phyloP scores from a whole-genome alignment of 2,888 invertebrate species.

The Bedellia somnulentella region DNA sequence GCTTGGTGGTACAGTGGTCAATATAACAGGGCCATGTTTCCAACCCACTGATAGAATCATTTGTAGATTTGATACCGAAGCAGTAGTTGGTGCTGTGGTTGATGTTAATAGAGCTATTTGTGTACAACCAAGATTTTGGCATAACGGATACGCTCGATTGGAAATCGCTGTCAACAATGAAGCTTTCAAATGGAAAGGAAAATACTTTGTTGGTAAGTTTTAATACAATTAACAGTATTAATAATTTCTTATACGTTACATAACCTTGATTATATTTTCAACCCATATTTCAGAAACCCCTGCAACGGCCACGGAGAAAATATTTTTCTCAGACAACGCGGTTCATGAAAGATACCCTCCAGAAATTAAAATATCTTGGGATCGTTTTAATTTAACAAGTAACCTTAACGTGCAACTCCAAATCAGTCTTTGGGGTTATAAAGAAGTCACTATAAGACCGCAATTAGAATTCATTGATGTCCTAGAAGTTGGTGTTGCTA shows the following conservation, averaged over 20 bases:
- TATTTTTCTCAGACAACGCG: conserved; percentile 75
- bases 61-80: conserved; percentile 82
- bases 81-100: conserved; percentile 75
- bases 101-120: conserved; percentile 85
- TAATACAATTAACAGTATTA: no score
- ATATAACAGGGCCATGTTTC: conserved; percentile 96
- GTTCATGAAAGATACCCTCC: conserved; percentile 74
- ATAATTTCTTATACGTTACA: no score
- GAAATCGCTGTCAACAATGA: conserved; percentile 83
- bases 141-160: conserved; percentile 86
- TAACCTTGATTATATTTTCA: no score
- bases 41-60: conserved; percentile 72
- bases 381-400: conserved; percentile 80
- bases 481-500: conserved; percentile 66
- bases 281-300: conserved; percentile 75
- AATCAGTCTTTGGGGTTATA: conserved; percentile 88
- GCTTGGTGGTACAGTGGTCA: conserved; percentile 95
- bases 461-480: conserved; percentile 80
- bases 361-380: conserved; percentile 81
- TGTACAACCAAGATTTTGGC: conserved; percentile 82
- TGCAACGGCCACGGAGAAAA: conserved; percentile 81
- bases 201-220: conserved; percentile 83
- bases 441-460: conserved; percentile 79
- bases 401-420: conserved; percentile 75
- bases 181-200: conserved; percentile 86